Percentiles rank a stretch among this genome's conserved stretches.
Evolutionary conservation across 2,113 vertebrate species (phyloP).

Genomic region (Clinocottus analis): DNA sequence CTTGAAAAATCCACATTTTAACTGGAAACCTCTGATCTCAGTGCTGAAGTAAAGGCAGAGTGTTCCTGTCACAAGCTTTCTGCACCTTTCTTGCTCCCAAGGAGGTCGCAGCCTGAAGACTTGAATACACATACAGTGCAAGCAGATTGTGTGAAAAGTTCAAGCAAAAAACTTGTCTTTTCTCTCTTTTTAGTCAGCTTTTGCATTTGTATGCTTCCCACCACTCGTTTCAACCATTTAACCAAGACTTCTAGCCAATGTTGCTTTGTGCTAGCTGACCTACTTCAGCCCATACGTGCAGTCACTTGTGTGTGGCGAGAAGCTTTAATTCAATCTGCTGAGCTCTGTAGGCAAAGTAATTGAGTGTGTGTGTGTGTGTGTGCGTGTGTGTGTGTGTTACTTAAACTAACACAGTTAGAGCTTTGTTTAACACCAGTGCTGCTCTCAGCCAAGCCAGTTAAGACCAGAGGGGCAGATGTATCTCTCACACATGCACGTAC

Average conservation of each 20-base stretch:
- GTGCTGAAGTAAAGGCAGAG: too few species aligned
- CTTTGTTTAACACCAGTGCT: conserved; percentile 41
- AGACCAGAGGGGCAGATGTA: conserved; percentile 12
- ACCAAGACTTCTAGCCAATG: neutral
- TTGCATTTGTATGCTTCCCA: neutral
- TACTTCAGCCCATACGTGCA: neutral
- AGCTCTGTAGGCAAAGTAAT: conserved; percentile 7
- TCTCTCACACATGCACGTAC: neutral
- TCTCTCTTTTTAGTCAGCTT: neutral
- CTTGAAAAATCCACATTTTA: too few species aligned
- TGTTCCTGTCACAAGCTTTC: too few species aligned
- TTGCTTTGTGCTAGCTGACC: neutral
- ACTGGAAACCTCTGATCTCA: too few species aligned
- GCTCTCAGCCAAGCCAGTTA: conserved; percentile 20
- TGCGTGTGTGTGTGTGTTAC: conserved; percentile 5
- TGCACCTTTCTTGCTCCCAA: too few species aligned
- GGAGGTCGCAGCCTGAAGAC: too few species aligned
- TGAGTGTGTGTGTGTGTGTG: conserved; percentile 14
- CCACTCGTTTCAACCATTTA: neutral
- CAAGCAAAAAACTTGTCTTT: neutral
- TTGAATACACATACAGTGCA: too few species aligned
- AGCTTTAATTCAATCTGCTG: neutral
- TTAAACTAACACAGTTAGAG: conserved; percentile 40
- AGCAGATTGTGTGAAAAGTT: neutral
- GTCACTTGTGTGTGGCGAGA: neutral